phyloP scores from a whole-genome alignment of 2,888 invertebrate species.

The Uropetala carovei region DNA sequence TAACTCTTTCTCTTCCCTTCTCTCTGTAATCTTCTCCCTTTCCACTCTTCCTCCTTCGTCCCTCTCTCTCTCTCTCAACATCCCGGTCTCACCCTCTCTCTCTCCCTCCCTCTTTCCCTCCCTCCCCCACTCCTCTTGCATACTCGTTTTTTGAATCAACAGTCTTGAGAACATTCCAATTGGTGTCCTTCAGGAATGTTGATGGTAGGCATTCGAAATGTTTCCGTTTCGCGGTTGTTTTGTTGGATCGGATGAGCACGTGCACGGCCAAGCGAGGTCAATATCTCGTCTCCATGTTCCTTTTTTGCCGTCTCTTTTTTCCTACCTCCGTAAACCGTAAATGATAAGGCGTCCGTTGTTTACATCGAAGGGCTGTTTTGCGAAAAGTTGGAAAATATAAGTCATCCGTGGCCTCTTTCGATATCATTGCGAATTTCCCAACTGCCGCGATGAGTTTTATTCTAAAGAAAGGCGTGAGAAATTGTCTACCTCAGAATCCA shows the following conservation, averaged over 20 bases:
- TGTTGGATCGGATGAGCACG: slow-evolving; percentile 27
- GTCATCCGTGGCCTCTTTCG: not conserved
- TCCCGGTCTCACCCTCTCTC: not conserved
- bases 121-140: not conserved
- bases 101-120: not conserved
- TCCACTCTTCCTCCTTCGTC: not conserved
- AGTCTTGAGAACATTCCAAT: slow-evolving; percentile 32
- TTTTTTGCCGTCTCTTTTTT: slow-evolving; percentile 14
- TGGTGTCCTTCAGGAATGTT: slow-evolving; percentile 35
- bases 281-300: slow-evolving; percentile 26
- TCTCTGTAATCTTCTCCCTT: not conserved
- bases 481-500: no score
- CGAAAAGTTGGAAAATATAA: not conserved
- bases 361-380: not conserved
- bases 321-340: not conserved
- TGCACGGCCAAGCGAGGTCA: slow-evolving; percentile 29
- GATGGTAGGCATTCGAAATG: slow-evolving; percentile 55
- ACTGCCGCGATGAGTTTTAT: not conserved
- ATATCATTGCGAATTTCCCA: not conserved
- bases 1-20: not conserved
- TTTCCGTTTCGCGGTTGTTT: slow-evolving; percentile 33
- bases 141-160: slow-evolving; percentile 26
- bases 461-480: not conserved
- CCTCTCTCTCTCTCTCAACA: not conserved
- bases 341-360: not conserved